Conservation (phyloP, 2,888 invertebrate species). For the Orgyia antiqua region DNA sequence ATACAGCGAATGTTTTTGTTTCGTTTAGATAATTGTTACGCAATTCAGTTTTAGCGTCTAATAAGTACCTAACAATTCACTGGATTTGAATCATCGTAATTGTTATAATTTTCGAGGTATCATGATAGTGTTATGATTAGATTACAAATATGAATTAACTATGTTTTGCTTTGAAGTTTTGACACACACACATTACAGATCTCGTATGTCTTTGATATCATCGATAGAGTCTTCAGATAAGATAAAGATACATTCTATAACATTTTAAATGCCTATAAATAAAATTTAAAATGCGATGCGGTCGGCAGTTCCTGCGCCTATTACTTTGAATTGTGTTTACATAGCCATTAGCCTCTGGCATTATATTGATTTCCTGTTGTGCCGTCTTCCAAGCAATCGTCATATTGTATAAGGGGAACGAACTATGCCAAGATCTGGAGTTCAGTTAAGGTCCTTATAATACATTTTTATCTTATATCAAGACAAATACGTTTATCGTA, state of each 20-base stretch:
- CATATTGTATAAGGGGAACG: slow-evolving; percentile 10
- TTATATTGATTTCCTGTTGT: slow-evolving; percentile 45
- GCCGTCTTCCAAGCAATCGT: slow-evolving; percentile 15
- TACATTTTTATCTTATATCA: slow-evolving; percentile 19
- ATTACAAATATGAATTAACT: too few species aligned
- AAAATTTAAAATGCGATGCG: too few species aligned
- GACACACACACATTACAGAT: too few species aligned
- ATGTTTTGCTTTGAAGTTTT: too few species aligned
- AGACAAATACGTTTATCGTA: slow-evolving; percentile 13
- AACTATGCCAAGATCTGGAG: slow-evolving; percentile 17
- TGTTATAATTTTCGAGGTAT: slow-evolving; percentile 11
- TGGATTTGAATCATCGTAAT: slow-evolving; percentile 2
- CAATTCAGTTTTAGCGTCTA: slow-evolving; percentile 25
- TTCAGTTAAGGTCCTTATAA: slow-evolving; percentile 14
- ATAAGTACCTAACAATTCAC: slow-evolving; percentile 19
- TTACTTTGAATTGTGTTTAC: slow-evolving; percentile 34
- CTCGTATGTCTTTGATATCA: too few species aligned
- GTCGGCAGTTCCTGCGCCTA: neutral
- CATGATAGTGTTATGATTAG: too few species aligned
- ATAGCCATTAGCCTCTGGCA: slow-evolving; percentile 40
- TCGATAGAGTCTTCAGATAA: too few species aligned
- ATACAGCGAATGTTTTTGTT: slow-evolving; percentile 44
- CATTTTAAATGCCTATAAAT: too few species aligned
- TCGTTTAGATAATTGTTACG: slow-evolving; percentile 43
- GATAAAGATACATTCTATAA: too few species aligned